phyloP scores from a whole-genome alignment of 2,113 vertebrate genomes.

The Nestor notabilis region DNA sequence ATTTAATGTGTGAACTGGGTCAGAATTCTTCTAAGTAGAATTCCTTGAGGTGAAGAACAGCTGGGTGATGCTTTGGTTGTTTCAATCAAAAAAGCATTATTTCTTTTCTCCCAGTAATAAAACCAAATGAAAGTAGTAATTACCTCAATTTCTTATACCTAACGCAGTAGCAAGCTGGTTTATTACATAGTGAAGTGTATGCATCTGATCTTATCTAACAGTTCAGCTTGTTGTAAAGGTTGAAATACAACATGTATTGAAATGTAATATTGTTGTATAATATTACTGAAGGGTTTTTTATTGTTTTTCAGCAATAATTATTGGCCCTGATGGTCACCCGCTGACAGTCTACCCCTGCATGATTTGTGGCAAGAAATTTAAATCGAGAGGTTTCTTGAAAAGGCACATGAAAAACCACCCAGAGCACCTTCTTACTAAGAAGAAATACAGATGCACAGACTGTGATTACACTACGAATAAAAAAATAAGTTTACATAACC shows the following conservation, averaged over 20 bases:
- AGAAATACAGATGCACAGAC: constrained; percentile 98
- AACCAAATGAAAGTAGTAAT: background rate
- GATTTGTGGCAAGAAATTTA: constrained; percentile 99
- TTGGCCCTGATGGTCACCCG: constrained; percentile 95
- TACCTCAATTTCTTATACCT: background rate
- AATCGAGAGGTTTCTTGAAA: constrained; percentile 95
- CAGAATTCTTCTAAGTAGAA: background rate
- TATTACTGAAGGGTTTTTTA: background rate
- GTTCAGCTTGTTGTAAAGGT: background rate
- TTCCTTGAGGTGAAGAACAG: background rate
- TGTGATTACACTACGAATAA: constrained; percentile 99
- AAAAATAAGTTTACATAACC: constrained; percentile 97
- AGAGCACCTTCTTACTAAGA: constrained; percentile 92
- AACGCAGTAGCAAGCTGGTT: background rate
- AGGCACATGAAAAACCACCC: constrained; percentile 98
- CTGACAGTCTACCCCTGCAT: constrained; percentile 98
- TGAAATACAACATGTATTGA: background rate
- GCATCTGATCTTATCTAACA: background rate
- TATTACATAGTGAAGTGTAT: rapidly evolving
- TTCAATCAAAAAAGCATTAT: background rate
- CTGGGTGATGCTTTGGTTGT: background rate
- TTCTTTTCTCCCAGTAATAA: background rate
- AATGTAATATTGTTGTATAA: background rate
- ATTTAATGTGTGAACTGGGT: background rate
- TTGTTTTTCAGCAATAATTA: constrained; percentile 91